These are phyloP conservation scores for Pachycephala philippinensis DNA, from an alignment of 2,113 vertebrate species.

Conservation along the genomic window DNA sequence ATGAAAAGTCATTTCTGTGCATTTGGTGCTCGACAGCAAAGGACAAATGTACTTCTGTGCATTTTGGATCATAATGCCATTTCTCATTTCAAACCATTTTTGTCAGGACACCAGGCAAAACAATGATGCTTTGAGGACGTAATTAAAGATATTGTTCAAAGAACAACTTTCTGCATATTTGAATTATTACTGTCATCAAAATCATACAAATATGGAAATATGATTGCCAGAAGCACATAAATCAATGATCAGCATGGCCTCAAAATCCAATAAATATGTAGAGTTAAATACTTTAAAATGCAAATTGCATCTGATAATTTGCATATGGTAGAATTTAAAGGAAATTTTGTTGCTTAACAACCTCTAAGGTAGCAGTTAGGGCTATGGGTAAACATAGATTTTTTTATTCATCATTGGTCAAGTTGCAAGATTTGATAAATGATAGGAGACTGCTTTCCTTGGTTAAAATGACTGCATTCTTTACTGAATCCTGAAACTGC, in stretches of 20 bases:
- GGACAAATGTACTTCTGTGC: constrained; percentile 78
- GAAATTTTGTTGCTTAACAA: constrained; percentile 95
- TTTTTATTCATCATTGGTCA: constrained; percentile 90
- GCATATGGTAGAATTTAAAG: constrained; percentile 99
- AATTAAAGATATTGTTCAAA: constrained; percentile 99
- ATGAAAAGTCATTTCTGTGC: constrained; percentile 80
- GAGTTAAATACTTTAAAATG: constrained; percentile 99
- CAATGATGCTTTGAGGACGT: constrained; percentile 99
- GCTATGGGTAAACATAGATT: constrained; percentile 83
- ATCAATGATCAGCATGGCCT: constrained; percentile 99
- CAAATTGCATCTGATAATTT: constrained; percentile 96
- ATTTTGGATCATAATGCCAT: constrained; percentile 79
- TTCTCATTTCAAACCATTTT: constrained; percentile 85
- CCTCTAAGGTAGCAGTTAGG: constrained; percentile 92
- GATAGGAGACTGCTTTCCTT: constrained; percentile 90
- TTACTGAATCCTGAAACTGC: constrained; percentile 95
- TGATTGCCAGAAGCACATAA: constrained; percentile 99
- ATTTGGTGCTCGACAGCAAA: constrained; percentile 71
- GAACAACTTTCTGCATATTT: constrained; percentile 99
- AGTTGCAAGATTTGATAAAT: constrained; percentile 92
- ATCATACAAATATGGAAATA: constrained; percentile 99
- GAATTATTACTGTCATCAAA: constrained; percentile 99
- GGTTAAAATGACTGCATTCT: constrained; percentile 90
- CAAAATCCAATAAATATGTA: constrained; percentile 99
- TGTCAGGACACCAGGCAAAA: constrained; percentile 84